Evolutionary conservation across 2,797 vertebrate species (phyloP).

Genomic region (Cryptoblepharus egeriae): DNA sequence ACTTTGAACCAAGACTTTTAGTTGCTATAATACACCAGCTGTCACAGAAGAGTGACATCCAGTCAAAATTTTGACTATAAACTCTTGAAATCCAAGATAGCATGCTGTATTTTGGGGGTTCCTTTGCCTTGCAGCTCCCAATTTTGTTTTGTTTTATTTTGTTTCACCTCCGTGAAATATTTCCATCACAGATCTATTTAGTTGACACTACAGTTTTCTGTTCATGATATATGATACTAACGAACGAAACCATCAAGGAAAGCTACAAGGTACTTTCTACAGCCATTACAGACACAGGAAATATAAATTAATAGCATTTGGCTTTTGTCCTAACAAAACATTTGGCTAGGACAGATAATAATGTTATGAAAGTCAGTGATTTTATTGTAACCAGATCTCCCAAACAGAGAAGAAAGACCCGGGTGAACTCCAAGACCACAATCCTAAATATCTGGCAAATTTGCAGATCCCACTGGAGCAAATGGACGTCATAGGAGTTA

Average conservation of each 20-base stretch:
- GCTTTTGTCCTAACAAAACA: conserved; percentile 26
- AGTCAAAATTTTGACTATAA: too few species aligned
- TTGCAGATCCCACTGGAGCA: neutral
- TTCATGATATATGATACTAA: neutral
- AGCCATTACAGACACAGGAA: conserved; percentile 24
- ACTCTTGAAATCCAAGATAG: neutral
- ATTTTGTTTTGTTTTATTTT: neutral
- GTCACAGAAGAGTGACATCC: too few species aligned
- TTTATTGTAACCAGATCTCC: conserved; percentile 36
- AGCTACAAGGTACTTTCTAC: neutral
- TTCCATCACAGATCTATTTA: conserved; percentile 17
- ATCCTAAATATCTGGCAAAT: conserved; percentile 2
- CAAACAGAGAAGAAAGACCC: neutral
- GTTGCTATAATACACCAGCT: too few species aligned
- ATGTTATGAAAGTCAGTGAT: conserved; percentile 20
- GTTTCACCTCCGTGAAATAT: neutral
- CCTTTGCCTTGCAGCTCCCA: neutral
- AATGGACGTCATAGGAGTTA: neutral
- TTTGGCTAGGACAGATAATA: conserved; percentile 37
- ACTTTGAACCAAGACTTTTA: too few species aligned
- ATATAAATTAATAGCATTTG: conserved; percentile 37
- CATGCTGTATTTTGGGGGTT: neutral
- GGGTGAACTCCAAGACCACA: conserved; percentile 1
- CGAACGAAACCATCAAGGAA: conserved; percentile 12
- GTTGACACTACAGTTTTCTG: conserved; percentile 27